phyloP scores from a whole-genome alignment of 2,888 invertebrate species.

The Sesia apiformis region DNA sequence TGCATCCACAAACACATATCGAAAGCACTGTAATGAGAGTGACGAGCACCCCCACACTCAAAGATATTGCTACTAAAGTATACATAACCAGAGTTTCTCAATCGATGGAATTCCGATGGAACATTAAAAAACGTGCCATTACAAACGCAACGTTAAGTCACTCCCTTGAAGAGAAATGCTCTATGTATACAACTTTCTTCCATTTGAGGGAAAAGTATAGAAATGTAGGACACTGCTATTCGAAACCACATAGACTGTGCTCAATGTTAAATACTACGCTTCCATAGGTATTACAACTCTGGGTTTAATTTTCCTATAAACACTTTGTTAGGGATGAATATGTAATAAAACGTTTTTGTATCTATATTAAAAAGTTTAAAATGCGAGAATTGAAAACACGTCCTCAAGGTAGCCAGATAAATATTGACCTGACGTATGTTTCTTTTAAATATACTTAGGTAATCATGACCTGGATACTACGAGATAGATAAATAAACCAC shows the following conservation, averaged over 20 bases:
- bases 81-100: slow-evolving; percentile 57
- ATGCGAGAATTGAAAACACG: slow-evolving; percentile 5
- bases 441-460: background rate
- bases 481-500: background rate
- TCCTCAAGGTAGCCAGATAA: slow-evolving; percentile 6
- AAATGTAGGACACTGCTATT: slow-evolving; percentile 56
- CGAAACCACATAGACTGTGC: background rate
- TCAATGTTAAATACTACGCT: too few species aligned
- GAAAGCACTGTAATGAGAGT: slow-evolving; percentile 71
- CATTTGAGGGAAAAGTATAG: slow-evolving; percentile 55
- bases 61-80: slow-evolving; percentile 55
- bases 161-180: slow-evolving; percentile 47
- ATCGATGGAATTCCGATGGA: slow-evolving; percentile 23
- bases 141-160: slow-evolving; percentile 39
- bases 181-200: slow-evolving; percentile 55
- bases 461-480: background rate
- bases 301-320: too few species aligned
- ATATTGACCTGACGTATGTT: slow-evolving; percentile 5
- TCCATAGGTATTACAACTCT: too few species aligned
- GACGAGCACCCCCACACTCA: slow-evolving; percentile 59
- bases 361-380: background rate
- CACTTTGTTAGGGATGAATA: too few species aligned
- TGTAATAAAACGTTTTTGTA: background rate
- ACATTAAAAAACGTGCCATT: slow-evolving; percentile 34
- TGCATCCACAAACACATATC: slow-evolving; percentile 83